Base-by-base conservation (phyloP, 2,113 vertebrate genomes). In the Hiodon tergisus region DNA sequence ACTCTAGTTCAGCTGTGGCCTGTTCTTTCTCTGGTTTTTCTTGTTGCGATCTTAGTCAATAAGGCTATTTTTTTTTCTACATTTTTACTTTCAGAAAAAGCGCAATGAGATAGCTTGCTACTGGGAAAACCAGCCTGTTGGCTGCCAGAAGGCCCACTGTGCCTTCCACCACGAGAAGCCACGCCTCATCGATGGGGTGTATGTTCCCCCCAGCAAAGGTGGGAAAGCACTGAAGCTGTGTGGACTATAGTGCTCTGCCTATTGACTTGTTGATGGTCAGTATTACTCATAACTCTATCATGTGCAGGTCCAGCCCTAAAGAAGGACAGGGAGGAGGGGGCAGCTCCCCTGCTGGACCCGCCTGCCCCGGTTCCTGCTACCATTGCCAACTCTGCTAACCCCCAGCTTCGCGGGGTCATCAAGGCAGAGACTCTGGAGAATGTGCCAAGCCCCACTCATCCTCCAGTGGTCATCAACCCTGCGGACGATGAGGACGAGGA, bases 401-500 rank as follows among this genome's bases (percentile, higher is more conserved):
- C 95, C 0, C 96, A 98, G 82, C 86, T 98, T 72, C 84, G 94
- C 81, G 93, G 95, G 0, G 91, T 98, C 72, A 94, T 96, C 79
- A 97, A 97, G 75, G 90, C 93, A 5, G 97, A 98, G 9, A 91
- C 87, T 31, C 93, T 94, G 0, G 97, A 99, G 78, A 96, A 91
- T 0, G 95, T 99, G 0, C 97, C 96, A 0, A 99, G 97, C 31
- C 96, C 97, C 46, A 98, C 97, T 0, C 97, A 99, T 54, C 97
- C 97, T 63, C 97, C 97, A 0, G 95, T 98, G 16, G 96, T 98
- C 2, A 99, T 99, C 76, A 99, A 98, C 48, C 94, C 97, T 76
- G 94, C 93, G 1, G 96, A 98, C 74, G 97, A 99, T 50, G 97
- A 98, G 3, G 95, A 99, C 62, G 93, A 94, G 69, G 97, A 99